A percentile compares a stretch with the other conserved stretches of the same genome.
Conservation (phyloP, 2,797 vertebrate genomes). For the Leucoraja ocellata region DNA sequence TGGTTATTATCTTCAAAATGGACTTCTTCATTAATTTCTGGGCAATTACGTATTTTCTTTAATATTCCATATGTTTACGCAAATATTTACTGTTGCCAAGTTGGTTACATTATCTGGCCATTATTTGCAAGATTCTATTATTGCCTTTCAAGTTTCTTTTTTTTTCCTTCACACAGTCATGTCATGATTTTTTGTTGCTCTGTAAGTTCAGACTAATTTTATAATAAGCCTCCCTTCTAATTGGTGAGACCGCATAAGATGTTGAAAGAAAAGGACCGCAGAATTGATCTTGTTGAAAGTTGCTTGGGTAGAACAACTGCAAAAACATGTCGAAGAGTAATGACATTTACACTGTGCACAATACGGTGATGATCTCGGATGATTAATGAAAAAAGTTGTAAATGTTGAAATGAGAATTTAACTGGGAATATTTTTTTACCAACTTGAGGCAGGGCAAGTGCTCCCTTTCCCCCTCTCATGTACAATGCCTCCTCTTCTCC, state of each 20-base stretch:
- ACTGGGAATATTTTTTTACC: too few species aligned
- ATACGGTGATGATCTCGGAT: background rate
- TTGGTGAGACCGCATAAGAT: background rate
- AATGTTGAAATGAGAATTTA: too few species aligned
- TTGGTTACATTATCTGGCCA: background rate
- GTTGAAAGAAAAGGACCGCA: background rate
- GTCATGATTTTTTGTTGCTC: background rate
- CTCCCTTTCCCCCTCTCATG: too few species aligned
- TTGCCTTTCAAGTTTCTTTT: background rate
- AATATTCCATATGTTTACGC: background rate
- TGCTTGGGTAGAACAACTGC: background rate
- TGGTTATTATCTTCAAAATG: background rate
- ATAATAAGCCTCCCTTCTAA: background rate
- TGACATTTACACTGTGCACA: background rate
- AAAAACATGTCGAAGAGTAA: background rate
- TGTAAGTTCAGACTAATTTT: background rate
- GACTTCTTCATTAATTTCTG: background rate
- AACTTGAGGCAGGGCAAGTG: too few species aligned
- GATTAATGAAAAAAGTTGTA: too few species aligned
- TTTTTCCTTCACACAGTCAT: background rate
- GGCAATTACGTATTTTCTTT: background rate
- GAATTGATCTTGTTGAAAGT: background rate
- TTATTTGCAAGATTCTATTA: background rate
- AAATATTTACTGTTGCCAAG: background rate
- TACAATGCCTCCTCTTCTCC: too few species aligned